Evolutionary conservation across 2,113 vertebrate genomes (phyloP), one percentile per base, ranked within the genome.

Genomic region (Sphyrna mokarran): DNA sequence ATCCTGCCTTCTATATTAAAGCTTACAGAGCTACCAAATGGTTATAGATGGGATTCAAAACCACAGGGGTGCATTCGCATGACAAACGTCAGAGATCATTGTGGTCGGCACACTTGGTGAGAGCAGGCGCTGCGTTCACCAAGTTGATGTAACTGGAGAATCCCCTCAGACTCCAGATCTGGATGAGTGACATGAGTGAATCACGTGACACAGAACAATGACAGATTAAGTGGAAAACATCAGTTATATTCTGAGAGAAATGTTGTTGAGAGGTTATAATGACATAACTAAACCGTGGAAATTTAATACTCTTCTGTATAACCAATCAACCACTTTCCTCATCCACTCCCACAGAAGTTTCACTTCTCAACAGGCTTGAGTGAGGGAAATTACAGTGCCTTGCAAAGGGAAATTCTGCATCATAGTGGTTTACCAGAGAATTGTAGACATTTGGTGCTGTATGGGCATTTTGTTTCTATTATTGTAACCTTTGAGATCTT

Each of bases 331-430:
- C n/a, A 22, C 61, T 93, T n/a, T n/a, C 33, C n/a, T 93, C 18
- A 22, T n/a, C 61, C 20, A n/a, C 33, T 66, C 33, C 61, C n/a
- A 22, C 89, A 18, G 33, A 6, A 68, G 89, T 93, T 93, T 93
- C 89, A 93, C 16, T 93, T 93, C 89, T 66, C 33, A 20, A 37
- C 10, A n/a, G 87, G 9, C 37, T 43, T 23, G 37, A 61, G 4
- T 90, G 89, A 66, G 89, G 89, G 89, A 93, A 93, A 66, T 66
- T 93, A 66, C 89, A 9, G 18, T 1, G 5, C 37, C 61, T 68
- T n/a, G 8, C n/a, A 20, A 93, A 66, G n/a, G 89, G 89, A 93
- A 93, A 93, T 18, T 66, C 61, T 93, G n/a, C 61, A 68, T 93
- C 89, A 68, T 22, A 0, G 89, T 93, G 61, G 61, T 66, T 93